Evolutionary conservation across 2,888 invertebrate species (phyloP).

Genomic region (Cantharis rufa): DNA sequence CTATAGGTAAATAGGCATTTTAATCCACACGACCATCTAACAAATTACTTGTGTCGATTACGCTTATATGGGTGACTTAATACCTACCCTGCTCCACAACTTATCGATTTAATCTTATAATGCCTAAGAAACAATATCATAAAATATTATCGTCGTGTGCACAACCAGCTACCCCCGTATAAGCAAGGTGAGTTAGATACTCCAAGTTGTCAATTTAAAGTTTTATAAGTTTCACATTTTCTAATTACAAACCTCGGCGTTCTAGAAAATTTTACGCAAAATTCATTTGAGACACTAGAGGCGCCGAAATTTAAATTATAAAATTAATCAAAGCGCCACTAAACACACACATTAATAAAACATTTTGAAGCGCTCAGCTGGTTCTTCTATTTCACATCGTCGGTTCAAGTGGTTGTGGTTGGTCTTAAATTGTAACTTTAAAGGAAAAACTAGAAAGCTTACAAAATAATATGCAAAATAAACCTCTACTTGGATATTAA

Average conservation of each 20-base stretch:
- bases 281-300: slow-evolving; percentile 5
- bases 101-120: not conserved
- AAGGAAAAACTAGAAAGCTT: slow-evolving; percentile 4
- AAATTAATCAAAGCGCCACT: slow-evolving; percentile 20
- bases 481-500: slow-evolving; percentile 3
- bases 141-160: not conserved
- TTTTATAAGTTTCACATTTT: slow-evolving; percentile 4
- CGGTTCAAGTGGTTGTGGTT: not conserved
- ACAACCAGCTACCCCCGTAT: not conserved
- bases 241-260: slow-evolving; percentile 1
- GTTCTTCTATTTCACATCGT: not conserved
- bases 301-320: slow-evolving; percentile 16
- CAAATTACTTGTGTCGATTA: not conserved
- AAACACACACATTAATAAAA: slow-evolving; percentile 22
- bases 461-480: slow-evolving; percentile 10
- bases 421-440: slow-evolving; percentile 1
- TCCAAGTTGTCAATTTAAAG: slow-evolving; percentile 10
- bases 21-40: slow-evolving; percentile 1
- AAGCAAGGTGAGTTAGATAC: not conserved
- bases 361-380: slow-evolving; percentile 3
- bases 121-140: not conserved
- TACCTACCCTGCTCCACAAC: not conserved
- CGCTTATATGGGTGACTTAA: not conserved
- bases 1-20: slow-evolving; percentile 16
- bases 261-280: slow-evolving; percentile 3